Evolutionary conservation across 2,888 invertebrate species (phyloP).

Genomic region (Malthinus flaveolus): DNA sequence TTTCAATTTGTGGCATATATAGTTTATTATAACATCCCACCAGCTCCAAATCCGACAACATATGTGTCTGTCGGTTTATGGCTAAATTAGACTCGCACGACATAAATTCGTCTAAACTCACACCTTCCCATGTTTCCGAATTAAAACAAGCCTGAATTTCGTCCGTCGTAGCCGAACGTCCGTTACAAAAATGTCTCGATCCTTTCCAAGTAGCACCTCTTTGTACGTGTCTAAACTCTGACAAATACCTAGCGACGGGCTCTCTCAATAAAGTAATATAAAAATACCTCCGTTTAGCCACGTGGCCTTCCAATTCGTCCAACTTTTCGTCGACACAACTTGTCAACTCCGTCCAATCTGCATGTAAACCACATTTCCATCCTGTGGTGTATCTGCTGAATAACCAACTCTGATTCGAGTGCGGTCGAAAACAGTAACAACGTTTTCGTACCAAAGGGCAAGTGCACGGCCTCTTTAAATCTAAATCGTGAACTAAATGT

Average conservation of each 20-base stretch:
- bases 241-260: constrained; percentile 90
- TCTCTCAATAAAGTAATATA: constrained; percentile 95
- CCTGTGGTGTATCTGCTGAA: constrained; percentile 97
- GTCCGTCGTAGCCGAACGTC: constrained; percentile 73
- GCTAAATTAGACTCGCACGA: constrained; percentile 92
- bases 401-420: constrained; percentile 94
- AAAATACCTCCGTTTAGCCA: constrained; percentile 72
- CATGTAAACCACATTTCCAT: constrained; percentile 97
- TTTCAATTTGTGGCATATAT: constrained; percentile 71
- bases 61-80: constrained; percentile 94
- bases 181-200: constrained; percentile 72
- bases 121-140: constrained; percentile 85
- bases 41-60: constrained; percentile 93
- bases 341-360: constrained; percentile 97
- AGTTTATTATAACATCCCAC: constrained; percentile 94
- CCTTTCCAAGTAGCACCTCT: constrained; percentile 97
- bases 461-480: constrained; percentile 89
- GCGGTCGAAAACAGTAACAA: constrained; percentile 90
- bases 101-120: constrained; percentile 88
- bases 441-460: constrained; percentile 88
- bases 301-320: constrained; percentile 82
- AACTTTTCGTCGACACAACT: constrained; percentile 89
- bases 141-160: constrained; percentile 84
- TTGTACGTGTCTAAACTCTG: constrained; percentile 96
- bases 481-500: constrained; percentile 93